Percentiles rank a stretch among this genome's conserved stretches.
phyloP scores from a whole-genome alignment of 2,113 vertebrate species.

The Elgaria multicarinata region DNA sequence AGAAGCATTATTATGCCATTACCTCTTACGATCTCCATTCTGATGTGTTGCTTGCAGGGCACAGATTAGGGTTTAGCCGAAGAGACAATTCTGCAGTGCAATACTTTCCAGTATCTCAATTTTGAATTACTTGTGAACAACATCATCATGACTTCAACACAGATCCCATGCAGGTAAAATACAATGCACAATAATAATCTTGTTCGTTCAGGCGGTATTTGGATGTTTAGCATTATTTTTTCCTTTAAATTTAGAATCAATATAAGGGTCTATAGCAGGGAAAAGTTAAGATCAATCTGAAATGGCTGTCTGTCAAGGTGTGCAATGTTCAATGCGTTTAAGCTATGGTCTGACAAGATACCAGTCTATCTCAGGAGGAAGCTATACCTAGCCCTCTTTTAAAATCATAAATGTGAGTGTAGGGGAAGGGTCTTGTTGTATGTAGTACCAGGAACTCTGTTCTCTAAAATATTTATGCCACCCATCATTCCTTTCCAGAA shows the following conservation, averaged over 20 bases:
- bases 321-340: conserved; percentile 62
- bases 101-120: conserved; percentile 71
- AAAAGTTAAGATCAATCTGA: conserved; percentile 74
- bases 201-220: conserved; percentile 72
- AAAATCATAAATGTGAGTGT: conserved; percentile 72
- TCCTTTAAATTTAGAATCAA: conserved; percentile 62
- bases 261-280: conserved; percentile 67
- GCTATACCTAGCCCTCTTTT: conserved; percentile 56
- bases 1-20: conserved; percentile 57
- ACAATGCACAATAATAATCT: conserved; percentile 80
- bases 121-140: conserved; percentile 78
- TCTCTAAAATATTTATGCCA: conserved; percentile 60
- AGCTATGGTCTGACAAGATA: conserved; percentile 66
- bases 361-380: conserved; percentile 63
- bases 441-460: conserved; percentile 62
- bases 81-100: conserved; percentile 71
- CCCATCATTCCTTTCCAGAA: conserved; percentile 72
- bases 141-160: conserved; percentile 78
- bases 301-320: conserved; percentile 73
- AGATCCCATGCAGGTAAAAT: conserved; percentile 80
- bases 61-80: conserved; percentile 66
- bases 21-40: conserved; percentile 66
- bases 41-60: conserved; percentile 67
- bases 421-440: conserved; percentile 57
- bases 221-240: conserved; percentile 66